Conservation (phyloP, 1,140 invertebrate species). For the Babylonia areolata region DNA sequence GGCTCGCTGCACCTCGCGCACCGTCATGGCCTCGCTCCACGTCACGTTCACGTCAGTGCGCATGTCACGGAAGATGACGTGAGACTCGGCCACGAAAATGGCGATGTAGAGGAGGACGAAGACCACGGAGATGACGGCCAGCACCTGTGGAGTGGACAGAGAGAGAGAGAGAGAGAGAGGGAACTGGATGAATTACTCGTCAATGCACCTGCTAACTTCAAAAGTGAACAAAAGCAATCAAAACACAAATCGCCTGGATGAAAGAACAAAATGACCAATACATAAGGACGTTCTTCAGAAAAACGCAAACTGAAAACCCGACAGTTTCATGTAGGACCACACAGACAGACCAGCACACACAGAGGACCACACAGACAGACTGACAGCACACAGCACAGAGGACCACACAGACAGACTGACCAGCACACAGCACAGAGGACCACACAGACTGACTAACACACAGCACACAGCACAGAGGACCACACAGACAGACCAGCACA, state of each 20-base stretch:
- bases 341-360: not conserved
- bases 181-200: too few relatives aligned
- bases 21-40: constrained; percentile 31
- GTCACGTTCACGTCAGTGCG: constrained; percentile 33
- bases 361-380: not conserved
- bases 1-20: constrained; percentile 53
- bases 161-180: too few relatives aligned
- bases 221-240: too few relatives aligned
- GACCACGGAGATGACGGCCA: constrained; percentile 96
- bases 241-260: too few relatives aligned
- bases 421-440: not conserved
- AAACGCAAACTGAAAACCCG: too few relatives aligned
- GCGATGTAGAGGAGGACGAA: constrained; percentile 80
- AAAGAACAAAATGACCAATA: too few relatives aligned
- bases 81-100: constrained; percentile 67
- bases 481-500: not conserved
- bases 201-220: not conserved
- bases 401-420: not conserved
- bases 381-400: too few relatives aligned
- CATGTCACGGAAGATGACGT: constrained; percentile 57
- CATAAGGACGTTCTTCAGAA: too few relatives aligned
- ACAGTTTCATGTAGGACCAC: not conserved
- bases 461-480: not conserved
- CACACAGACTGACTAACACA: not conserved
- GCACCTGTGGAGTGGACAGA: too few relatives aligned